Percentiles rank a stretch among this genome's conserved stretches.
These are phyloP conservation scores for Amyelois transitella DNA, from an alignment of 1,140 invertebrate species.

Conservation along the genomic window DNA sequence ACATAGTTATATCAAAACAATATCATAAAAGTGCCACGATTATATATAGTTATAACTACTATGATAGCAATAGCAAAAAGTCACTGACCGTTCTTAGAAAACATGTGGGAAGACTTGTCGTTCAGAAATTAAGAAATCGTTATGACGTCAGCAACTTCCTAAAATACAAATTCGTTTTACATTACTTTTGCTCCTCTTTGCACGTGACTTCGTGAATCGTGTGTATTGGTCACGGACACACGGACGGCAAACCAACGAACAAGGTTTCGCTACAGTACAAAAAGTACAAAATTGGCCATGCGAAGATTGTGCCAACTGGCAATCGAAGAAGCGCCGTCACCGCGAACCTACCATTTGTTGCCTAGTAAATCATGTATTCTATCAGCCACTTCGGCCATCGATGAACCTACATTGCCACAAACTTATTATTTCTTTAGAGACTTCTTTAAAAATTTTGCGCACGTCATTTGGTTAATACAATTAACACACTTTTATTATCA, in stretches of 20 bases:
- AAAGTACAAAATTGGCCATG: conserved; percentile 15
- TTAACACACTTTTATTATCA: background rate
- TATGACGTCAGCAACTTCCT: background rate
- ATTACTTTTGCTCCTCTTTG: background rate
- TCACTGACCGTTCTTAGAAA: background rate
- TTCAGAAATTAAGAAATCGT: background rate
- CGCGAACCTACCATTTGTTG: conserved; percentile 18
- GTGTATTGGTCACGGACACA: background rate
- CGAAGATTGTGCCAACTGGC: conserved; percentile 52
- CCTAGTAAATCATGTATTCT: background rate
- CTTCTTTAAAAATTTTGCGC: background rate
- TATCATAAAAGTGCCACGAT: background rate
- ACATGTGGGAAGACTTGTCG: background rate
- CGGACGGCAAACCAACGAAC: too few relatives aligned
- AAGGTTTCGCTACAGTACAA: too few relatives aligned
- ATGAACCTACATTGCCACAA: background rate
- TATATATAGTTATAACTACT: background rate
- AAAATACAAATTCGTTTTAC: background rate
- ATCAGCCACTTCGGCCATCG: background rate
- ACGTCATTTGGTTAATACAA: background rate
- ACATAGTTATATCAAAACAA: background rate
- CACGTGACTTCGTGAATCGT: too few relatives aligned
- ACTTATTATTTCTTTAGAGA: background rate
- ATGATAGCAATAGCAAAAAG: background rate
- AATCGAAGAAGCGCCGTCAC: conserved; percentile 16